Percentiles rank a stretch among this genome's conserved stretches.
Evolutionary conservation across 2,113 vertebrate genomes (phyloP).

Genomic region (Microcebus lehilahytsara): DNA sequence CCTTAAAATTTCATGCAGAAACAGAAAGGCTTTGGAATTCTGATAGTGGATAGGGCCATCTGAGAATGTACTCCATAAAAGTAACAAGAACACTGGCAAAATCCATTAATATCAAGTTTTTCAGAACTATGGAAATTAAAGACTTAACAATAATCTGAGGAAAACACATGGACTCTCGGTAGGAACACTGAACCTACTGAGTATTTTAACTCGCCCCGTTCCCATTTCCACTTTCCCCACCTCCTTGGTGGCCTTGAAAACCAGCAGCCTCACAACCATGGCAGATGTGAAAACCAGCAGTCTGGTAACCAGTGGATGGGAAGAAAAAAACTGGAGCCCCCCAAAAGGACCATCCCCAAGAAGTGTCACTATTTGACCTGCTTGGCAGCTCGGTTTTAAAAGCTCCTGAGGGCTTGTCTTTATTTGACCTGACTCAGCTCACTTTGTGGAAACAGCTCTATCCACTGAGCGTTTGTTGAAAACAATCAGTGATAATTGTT

Average conservation of each 20-base stretch:
- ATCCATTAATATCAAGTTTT: background rate
- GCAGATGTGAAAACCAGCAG: background rate
- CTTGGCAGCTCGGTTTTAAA: background rate
- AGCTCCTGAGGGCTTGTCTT: background rate
- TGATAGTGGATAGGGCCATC: background rate
- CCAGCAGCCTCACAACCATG: background rate
- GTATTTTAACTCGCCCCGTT: background rate
- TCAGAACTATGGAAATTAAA: background rate
- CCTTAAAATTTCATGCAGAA: background rate
- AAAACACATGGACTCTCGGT: background rate
- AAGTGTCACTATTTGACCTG: background rate
- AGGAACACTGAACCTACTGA: background rate
- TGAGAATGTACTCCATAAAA: background rate
- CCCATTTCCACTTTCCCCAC: background rate
- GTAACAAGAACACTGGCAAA: background rate
- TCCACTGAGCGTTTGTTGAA: background rate
- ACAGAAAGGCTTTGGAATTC: background rate
- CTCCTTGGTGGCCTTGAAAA: background rate
- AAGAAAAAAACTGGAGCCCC: background rate
- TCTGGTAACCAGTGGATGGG: background rate
- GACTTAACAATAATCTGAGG: background rate
- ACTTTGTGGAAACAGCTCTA: background rate
- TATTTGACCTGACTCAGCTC: background rate
- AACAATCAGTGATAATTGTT: background rate
- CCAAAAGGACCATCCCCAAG: background rate